A percentile compares a stretch with the other conserved stretches of the same genome.
phyloP scores from a whole-genome alignment of 1,140 invertebrate genomes.

The Ladona fulva region DNA sequence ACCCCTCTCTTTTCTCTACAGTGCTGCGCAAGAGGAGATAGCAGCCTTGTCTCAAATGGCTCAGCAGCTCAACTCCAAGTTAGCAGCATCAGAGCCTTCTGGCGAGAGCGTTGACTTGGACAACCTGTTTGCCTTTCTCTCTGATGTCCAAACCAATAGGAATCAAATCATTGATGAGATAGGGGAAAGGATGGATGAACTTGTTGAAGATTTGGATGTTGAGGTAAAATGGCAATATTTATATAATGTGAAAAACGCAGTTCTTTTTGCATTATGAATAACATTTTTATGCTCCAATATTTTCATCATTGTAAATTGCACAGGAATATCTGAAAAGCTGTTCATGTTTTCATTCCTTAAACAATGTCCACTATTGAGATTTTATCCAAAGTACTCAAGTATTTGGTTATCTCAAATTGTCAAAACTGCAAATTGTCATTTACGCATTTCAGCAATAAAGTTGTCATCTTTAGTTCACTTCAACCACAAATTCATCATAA shows the following conservation, averaged over 20 bases:
- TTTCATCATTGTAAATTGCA: slow-evolving; percentile 4
- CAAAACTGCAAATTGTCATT: too few species aligned
- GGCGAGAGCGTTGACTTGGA: slow-evolving; percentile 78
- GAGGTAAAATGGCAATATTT: slow-evolving; percentile 45
- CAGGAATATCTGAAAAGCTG: not conserved
- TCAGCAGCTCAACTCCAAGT: slow-evolving; percentile 59
- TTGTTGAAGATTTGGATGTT: slow-evolving; percentile 68
- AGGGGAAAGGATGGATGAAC: slow-evolving; percentile 69
- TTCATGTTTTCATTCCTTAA: too few species aligned
- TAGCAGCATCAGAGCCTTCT: slow-evolving; percentile 33
- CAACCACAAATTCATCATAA: too few species aligned
- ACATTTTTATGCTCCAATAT: not conserved
- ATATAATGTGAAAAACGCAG: too few species aligned
- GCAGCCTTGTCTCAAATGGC: slow-evolving; percentile 64
- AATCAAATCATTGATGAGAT: slow-evolving; percentile 72
- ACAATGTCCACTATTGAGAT: too few species aligned
- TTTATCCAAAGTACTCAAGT: too few species aligned
- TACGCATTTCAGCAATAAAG: too few species aligned
- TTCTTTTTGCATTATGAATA: not conserved
- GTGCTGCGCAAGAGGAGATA: slow-evolving; percentile 58
- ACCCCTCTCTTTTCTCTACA: not conserved
- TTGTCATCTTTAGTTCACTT: too few species aligned
- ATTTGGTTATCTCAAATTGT: too few species aligned
- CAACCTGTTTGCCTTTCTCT: slow-evolving; percentile 86
- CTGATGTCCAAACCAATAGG: slow-evolving; percentile 59